Conservation (phyloP, 2,113 vertebrate species). For the Irena cyanogastra region DNA sequence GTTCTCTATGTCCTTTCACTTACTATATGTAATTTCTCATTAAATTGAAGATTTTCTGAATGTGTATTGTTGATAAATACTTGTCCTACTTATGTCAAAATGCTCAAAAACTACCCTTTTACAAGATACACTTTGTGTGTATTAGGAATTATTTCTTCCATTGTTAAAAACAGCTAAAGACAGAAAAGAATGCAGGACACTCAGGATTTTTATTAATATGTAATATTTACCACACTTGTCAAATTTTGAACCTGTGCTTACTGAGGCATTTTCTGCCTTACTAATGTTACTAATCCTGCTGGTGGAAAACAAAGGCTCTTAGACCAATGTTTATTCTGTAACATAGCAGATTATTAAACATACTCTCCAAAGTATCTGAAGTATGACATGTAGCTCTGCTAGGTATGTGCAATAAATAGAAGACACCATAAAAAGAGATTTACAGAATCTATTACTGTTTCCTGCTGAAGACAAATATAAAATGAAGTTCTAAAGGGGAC, state of each 20-base stretch:
- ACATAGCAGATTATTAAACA: background rate
- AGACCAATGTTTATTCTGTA: background rate
- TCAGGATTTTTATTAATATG: background rate
- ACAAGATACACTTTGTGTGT: background rate
- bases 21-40: background rate
- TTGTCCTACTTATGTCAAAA: background rate
- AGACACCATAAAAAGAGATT: background rate
- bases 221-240: background rate
- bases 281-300: background rate
- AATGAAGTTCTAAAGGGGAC: background rate
- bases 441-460: constrained; percentile 20
- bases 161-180: background rate
- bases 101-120: background rate
- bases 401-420: background rate
- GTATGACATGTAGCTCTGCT: background rate
- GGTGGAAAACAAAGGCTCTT: background rate
- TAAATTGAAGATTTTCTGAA: background rate
- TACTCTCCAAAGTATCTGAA: background rate
- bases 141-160: background rate
- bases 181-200: background rate
- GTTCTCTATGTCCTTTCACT: background rate
- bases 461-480: constrained; percentile 11
- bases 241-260: background rate
- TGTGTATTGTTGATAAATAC: background rate
- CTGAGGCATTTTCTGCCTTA: background rate